These are phyloP conservation scores for Hoplostethus atlanticus DNA, from an alignment of 2,797 vertebrate species.

Conservation along the genomic window DNA sequence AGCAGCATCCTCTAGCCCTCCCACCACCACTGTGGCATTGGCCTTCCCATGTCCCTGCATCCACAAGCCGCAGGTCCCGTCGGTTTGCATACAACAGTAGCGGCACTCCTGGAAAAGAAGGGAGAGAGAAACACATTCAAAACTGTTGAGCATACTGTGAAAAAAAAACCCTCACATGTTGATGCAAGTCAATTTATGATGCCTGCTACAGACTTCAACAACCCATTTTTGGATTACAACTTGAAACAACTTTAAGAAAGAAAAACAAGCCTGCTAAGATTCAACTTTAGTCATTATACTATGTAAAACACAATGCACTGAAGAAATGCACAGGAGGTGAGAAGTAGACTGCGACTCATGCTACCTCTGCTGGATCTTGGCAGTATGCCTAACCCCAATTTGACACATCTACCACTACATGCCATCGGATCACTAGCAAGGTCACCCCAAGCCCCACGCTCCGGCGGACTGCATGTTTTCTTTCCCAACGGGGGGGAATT, in stretches of 20 bases:
- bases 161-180: background rate
- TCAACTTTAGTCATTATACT: background rate
- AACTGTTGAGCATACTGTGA: background rate
- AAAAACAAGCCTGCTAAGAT: background rate
- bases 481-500: constrained; percentile 52
- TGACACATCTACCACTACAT: constrained; percentile 67
- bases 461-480: constrained; percentile 43
- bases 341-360: constrained; percentile 6
- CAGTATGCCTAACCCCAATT: constrained; percentile 65
- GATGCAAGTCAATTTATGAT: background rate
- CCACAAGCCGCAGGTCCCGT: constrained; percentile 93
- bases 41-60: constrained; percentile 88
- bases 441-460: constrained; percentile 50
- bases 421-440: constrained; percentile 39
- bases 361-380: constrained; percentile 63
- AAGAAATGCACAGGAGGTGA: constrained; percentile 11
- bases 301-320: background rate
- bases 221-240: background rate
- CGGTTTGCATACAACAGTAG: constrained; percentile 96
- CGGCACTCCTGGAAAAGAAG: constrained; percentile 83
- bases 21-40: constrained; percentile 94
- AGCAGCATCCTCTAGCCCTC: constrained; percentile 95
- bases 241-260: constrained; percentile 1
- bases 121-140: background rate
- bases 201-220: too few relatives aligned